These are phyloP conservation scores for Darevskia mixta DNA, from an alignment of 2,797 vertebrate genomes.

Conservation along the genomic window DNA sequence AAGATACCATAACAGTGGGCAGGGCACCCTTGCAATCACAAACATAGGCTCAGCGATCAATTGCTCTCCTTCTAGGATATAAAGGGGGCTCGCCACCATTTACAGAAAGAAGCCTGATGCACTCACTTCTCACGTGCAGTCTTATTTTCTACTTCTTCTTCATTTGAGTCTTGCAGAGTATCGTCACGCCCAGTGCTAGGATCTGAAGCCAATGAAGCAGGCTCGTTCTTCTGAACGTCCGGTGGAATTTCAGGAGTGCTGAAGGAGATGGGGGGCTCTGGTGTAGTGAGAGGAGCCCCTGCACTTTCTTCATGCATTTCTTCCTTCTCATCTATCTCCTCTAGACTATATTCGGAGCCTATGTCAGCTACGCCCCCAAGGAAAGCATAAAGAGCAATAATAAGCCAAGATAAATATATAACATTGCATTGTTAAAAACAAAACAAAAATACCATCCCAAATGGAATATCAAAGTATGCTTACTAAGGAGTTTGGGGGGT, in stretches of 20 bases:
- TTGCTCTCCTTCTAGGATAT: background rate
- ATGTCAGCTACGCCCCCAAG: slow-evolving; percentile 72
- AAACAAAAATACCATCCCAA: background rate
- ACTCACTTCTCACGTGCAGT: slow-evolving; percentile 92
- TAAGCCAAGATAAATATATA: background rate
- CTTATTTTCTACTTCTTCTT: slow-evolving; percentile 84
- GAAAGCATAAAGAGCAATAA: slow-evolving; percentile 13
- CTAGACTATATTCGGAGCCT: slow-evolving; percentile 80
- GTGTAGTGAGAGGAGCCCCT: slow-evolving; percentile 61
- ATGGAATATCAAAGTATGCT: background rate
- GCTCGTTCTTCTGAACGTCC: slow-evolving; percentile 72
- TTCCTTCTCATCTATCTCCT: slow-evolving; percentile 91
- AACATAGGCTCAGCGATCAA: background rate
- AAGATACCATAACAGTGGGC: background rate
- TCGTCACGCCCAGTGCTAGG: slow-evolving; percentile 73
- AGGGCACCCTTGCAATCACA: background rate
- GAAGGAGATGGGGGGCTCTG: slow-evolving; percentile 73
- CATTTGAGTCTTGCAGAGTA: slow-evolving; percentile 75
- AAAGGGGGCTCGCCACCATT: slow-evolving; percentile 24
- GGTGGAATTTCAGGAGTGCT: slow-evolving; percentile 74
- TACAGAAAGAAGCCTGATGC: background rate
- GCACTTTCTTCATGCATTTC: slow-evolving; percentile 76
- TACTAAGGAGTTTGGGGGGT: background rate
- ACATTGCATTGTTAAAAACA: background rate
- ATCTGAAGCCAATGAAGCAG: slow-evolving; percentile 67